Evolutionary conservation across 1,140 invertebrate genomes (phyloP).

Genomic region (Mya arenaria): DNA sequence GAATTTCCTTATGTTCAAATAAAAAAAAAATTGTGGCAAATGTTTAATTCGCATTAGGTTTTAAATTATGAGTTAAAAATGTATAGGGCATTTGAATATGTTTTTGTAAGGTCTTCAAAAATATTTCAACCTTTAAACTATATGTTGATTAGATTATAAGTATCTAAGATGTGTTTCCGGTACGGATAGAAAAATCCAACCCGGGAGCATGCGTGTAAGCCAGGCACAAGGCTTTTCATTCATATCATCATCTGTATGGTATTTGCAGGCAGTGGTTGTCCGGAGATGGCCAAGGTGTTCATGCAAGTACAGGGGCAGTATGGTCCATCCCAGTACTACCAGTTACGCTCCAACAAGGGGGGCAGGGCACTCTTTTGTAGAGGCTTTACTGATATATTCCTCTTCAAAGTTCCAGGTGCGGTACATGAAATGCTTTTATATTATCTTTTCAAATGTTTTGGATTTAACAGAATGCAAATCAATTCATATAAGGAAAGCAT

Average conservation of each 20-base stretch:
- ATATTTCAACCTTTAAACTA: background rate
- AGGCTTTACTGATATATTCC: slow-evolving; percentile 46
- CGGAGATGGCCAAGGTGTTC: slow-evolving; percentile 10
- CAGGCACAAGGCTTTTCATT: background rate
- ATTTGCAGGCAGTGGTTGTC: slow-evolving; percentile 33
- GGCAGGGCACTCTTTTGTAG: slow-evolving; percentile 13
- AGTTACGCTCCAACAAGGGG: slow-evolving; percentile 27
- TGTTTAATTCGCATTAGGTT: too few relatives aligned
- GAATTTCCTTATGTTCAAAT: too few relatives aligned
- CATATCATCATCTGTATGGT: background rate
- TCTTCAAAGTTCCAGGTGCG: slow-evolving; percentile 41
- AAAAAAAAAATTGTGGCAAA: too few relatives aligned
- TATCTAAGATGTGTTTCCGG: too few relatives aligned
- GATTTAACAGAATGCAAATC: too few relatives aligned
- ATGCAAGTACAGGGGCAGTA: slow-evolving; percentile 13
- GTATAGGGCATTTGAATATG: too few relatives aligned
- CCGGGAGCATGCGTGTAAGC: background rate
- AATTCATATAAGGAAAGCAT: too few relatives aligned
- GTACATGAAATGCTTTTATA: too few relatives aligned
- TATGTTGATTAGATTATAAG: background rate
- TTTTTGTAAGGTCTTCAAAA: background rate
- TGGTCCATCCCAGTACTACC: slow-evolving; percentile 12
- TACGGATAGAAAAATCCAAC: too few relatives aligned
- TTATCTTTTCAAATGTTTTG: too few relatives aligned
- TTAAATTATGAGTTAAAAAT: too few relatives aligned